phyloP scores from a whole-genome alignment of 2,797 vertebrate genomes.

The Sorex maritimensis region DNA sequence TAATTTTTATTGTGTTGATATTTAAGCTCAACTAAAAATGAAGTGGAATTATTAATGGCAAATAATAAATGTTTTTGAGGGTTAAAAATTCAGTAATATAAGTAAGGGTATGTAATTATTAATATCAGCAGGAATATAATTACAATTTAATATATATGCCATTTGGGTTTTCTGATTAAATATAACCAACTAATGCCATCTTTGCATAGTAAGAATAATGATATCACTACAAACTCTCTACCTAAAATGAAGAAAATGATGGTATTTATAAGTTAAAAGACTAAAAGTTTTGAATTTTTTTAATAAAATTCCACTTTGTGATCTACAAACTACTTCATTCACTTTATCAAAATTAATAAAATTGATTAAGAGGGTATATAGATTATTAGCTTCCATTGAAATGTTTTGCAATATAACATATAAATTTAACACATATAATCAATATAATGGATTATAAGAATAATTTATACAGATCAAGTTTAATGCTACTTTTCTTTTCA shows the following conservation, averaged over 20 bases:
- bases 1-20: not conserved
- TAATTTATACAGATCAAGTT: not conserved
- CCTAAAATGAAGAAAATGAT: not conserved
- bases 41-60: not conserved
- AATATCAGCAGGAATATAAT: not conserved
- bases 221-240: slow-evolving; percentile 28
- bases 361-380: not conserved
- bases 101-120: not conserved
- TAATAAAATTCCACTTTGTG: slow-evolving; percentile 10
- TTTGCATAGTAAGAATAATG: not conserved
- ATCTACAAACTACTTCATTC: not conserved
- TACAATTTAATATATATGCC: slow-evolving; percentile 1
- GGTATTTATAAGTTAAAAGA: not conserved
- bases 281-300: slow-evolving; percentile 11
- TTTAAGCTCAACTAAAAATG: slow-evolving; percentile 35
- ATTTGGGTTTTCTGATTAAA: not conserved
- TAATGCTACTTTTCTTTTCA: not conserved
- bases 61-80: slow-evolving; percentile 2
- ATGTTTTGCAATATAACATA: slow-evolving; percentile 19
- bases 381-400: not conserved
- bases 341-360: not conserved
- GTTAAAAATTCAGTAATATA: not conserved
- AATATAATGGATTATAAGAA: slow-evolving; percentile 15
- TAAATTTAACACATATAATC: not conserved
- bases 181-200: not conserved